Percentiles rank a stretch among this genome's conserved stretches.
Conservation (phyloP, 2,888 invertebrate genomes). For the Ariolimax columbianus region DNA sequence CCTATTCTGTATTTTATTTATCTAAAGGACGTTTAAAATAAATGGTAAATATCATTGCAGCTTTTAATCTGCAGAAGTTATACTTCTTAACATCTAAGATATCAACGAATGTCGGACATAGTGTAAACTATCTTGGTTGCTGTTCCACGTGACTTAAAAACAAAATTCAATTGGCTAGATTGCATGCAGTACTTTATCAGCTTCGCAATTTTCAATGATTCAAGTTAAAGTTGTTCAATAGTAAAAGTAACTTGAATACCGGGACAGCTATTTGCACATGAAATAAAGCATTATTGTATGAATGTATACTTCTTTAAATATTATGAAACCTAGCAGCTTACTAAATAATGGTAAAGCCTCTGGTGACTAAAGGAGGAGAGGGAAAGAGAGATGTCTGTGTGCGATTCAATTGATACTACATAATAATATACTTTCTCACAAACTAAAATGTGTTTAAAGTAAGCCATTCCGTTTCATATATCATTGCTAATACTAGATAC, state of each 20-base stretch:
- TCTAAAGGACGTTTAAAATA: background rate
- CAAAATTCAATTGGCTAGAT: constrained; percentile 42
- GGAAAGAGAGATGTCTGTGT: too few relatives aligned
- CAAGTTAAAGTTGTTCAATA: background rate
- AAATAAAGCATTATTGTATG: background rate
- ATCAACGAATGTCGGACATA: constrained; percentile 61
- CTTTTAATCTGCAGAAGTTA: constrained; percentile 9
- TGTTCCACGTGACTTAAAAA: constrained; percentile 66
- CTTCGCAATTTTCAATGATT: background rate
- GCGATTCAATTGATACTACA: too few relatives aligned
- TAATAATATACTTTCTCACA: too few relatives aligned
- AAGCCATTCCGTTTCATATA: background rate
- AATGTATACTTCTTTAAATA: too few relatives aligned
- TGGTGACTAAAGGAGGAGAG: too few relatives aligned
- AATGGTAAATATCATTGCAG: background rate
- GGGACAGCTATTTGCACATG: background rate
- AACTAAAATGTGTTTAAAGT: too few relatives aligned
- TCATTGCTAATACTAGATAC: background rate
- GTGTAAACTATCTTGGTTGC: constrained; percentile 76
- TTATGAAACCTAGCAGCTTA: too few relatives aligned
- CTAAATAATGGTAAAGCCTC: too few relatives aligned
- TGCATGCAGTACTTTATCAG: background rate
- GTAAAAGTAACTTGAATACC: background rate
- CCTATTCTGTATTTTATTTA: background rate
- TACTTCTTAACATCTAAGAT: background rate